Base-by-base conservation (phyloP, 1,140 invertebrate genomes). In the Diploscapter pachys region DNA sequence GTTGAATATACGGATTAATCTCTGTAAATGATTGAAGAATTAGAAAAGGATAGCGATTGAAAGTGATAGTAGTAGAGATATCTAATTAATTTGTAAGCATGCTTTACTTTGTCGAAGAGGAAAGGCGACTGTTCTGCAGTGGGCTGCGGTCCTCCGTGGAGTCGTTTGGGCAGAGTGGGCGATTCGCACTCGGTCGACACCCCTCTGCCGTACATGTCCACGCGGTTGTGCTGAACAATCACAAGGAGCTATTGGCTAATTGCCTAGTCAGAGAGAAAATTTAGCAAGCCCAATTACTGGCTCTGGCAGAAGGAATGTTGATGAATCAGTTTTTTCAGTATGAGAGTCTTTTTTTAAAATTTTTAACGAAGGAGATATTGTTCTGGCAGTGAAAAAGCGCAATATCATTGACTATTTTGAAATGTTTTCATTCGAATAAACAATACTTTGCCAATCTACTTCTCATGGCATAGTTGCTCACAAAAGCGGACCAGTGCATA, bases 141-240 rank as follows among this genome's bases (percentile, higher is more conserved):
- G 48, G 83, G 83, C 62, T 84, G 83, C 50, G 83, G 83, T 51
- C 83, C 83, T 49, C 83, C 83, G 65, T 84, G 83, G 56, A 76
- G 66, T 9, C 73, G 72, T 62, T 78, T 73, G 5, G 74, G 49
- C 13, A 75, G 65, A 50, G 79, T 82, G 13, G 83, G 83, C 52
- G 75, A 83, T 64, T 83, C 83, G 52, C 78, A 73, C 76, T 84
- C 83, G 51, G 80, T 82, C 50, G 84, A 85, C 68, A 84, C 82
- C 11, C 83, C 83, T 61, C 83, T 78, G 49, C 83, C 84, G 69
- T 84, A 84, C 55, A 80, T 67, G 63, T 83, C 79, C n/a, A 84
- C 71, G 63, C 76, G 74, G 59, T 71, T 74, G 76, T 83, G 82
- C 78, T 82, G 57, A 62, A 83, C 13, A 80, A 31, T 31, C 31